A percentile compares a stretch with the other conserved stretches of the same genome.
Conservation (phyloP, 1,140 invertebrate species). For the Nixonia krombeini region DNA sequence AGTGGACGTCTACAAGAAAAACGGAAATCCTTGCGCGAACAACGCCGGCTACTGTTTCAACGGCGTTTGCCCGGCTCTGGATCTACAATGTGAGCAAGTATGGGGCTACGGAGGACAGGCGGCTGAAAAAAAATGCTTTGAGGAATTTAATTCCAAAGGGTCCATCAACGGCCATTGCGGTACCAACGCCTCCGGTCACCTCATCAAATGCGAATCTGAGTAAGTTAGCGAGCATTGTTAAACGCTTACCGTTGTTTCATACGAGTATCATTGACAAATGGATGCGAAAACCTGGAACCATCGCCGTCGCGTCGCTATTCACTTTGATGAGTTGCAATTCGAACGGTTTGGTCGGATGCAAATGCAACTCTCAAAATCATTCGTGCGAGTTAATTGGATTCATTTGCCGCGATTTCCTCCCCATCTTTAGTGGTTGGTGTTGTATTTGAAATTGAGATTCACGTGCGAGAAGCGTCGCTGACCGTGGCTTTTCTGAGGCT, state of each 20-base stretch:
- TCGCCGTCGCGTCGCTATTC: conserved; percentile 12
- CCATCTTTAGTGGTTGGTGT: conserved; percentile 6
- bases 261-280: conserved; percentile 1
- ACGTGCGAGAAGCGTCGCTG: not conserved
- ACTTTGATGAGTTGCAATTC: conserved; percentile 18
- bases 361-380: not conserved
- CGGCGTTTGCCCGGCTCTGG: conserved; percentile 89
- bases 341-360: conserved; percentile 1
- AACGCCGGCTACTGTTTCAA: conserved; percentile 89
- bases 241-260: not conserved
- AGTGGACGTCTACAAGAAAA: conserved; percentile 89
- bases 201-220: conserved; percentile 89
- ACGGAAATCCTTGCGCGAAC: conserved; percentile 85
- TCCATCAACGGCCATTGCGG: conserved; percentile 95
- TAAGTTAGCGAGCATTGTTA: conserved; percentile 73
- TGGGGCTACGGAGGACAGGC: conserved; percentile 89
- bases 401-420: conserved; percentile 14
- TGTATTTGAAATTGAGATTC: conserved; percentile 4
- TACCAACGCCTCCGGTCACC: conserved; percentile 82
- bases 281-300: conserved; percentile 4
- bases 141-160: conserved; percentile 94
- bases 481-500: not conserved
- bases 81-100: conserved; percentile 89
- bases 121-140: conserved; percentile 89
- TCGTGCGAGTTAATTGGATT: conserved; percentile 7